Evolutionary conservation across 2,888 invertebrate genomes (phyloP).

Genomic region (Megastigmus dorsalis): DNA sequence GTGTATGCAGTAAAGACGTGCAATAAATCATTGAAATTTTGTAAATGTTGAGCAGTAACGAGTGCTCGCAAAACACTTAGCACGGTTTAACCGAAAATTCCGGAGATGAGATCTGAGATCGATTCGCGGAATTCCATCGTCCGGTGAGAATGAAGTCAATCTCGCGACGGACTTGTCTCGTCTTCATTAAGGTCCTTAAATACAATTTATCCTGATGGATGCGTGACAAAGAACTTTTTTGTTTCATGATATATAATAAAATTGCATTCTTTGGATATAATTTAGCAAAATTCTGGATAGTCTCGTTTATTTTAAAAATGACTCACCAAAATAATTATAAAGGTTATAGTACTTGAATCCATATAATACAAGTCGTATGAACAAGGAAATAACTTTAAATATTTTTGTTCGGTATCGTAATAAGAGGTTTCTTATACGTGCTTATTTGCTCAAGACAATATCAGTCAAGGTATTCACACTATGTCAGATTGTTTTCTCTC

Average conservation of each 20-base stretch:
- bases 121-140: slow-evolving; percentile 54
- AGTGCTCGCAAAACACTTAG: too few relatives aligned
- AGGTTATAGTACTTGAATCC: background rate
- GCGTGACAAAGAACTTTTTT: slow-evolving; percentile 12
- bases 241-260: background rate
- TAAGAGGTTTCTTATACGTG: background rate
- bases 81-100: background rate
- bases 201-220: slow-evolving; percentile 36
- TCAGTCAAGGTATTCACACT: background rate
- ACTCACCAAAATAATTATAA: background rate
- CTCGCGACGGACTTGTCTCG: slow-evolving; percentile 52
- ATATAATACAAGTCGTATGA: background rate
- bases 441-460: slow-evolving; percentile 7
- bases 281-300: background rate
- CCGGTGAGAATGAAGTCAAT: slow-evolving; percentile 42
- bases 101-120: slow-evolving; percentile 5
- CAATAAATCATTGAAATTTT: background rate
- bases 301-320: background rate
- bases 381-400: background rate
- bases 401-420: background rate
- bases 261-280: background rate
- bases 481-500: slow-evolving; percentile 12
- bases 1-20: background rate
- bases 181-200: slow-evolving; percentile 54
- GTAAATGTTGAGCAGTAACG: too few relatives aligned